Evolutionary conservation across 2,113 vertebrate species (phyloP).

Genomic region (Mormyrus iriodes): DNA sequence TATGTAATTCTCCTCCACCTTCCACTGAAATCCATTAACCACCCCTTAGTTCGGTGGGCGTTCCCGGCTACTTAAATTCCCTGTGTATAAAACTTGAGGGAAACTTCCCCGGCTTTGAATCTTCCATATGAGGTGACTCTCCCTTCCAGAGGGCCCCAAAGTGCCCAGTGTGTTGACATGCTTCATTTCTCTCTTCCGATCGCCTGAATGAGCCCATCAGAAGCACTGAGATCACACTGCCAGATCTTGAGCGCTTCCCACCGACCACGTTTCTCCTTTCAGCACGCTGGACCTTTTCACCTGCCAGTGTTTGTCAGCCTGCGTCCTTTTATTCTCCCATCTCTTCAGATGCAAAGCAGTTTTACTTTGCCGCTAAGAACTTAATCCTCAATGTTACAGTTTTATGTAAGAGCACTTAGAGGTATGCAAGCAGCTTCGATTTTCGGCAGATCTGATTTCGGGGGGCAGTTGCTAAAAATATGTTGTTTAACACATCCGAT

Average conservation of each 20-base stretch:
- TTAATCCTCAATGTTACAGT: conserved; percentile 19
- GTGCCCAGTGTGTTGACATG: conserved; percentile 24
- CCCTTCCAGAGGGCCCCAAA: neutral
- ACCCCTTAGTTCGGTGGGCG: neutral
- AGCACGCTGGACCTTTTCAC: conserved; percentile 24
- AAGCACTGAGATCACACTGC: conserved; percentile 22
- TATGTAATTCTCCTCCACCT: neutral
- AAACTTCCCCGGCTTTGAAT: neutral
- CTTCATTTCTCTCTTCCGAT: conserved; percentile 26
- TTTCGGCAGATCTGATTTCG: neutral
- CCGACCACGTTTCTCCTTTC: conserved; percentile 15
- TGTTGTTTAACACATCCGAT: neutral
- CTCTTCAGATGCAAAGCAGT: conserved; percentile 24
- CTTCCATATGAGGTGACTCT: neutral
- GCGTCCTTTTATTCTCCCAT: conserved; percentile 3
- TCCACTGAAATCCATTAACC: neutral
- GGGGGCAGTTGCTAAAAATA: neutral
- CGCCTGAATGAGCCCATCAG: conserved; percentile 31
- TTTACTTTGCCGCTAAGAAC: conserved; percentile 14
- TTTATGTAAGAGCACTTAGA: conserved; percentile 11
- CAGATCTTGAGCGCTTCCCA: neutral
- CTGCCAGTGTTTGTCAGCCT: conserved; percentile 19
- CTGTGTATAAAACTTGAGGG: neutral
- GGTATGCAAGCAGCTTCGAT: neutral
- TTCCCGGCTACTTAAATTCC: neutral